phyloP scores from a whole-genome alignment of 2,888 invertebrate species.

The Epistrophe grossulariae region DNA sequence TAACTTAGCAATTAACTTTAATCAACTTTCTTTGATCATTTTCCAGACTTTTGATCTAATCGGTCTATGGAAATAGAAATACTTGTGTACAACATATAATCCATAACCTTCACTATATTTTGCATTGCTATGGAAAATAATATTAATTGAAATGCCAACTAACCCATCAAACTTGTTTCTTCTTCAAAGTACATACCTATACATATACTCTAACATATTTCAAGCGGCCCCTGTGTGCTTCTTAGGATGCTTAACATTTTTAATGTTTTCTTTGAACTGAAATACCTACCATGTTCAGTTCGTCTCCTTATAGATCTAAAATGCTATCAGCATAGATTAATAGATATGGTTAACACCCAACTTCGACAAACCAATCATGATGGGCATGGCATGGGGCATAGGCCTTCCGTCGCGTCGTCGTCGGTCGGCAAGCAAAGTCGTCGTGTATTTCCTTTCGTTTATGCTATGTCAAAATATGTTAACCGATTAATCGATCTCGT shows the following conservation, averaged over 20 bases:
- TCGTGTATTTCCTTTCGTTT: conserved; percentile 40
- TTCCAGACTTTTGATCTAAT: not conserved
- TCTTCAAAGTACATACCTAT: not conserved
- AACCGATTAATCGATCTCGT: conserved; percentile 70
- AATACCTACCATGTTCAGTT: conserved; percentile 9
- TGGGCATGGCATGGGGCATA: no score
- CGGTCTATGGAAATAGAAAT: not conserved
- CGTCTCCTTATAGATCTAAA: not conserved
- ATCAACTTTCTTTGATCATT: conserved; percentile 19
- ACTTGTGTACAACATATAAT: not conserved
- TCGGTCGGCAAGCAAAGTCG: not conserved
- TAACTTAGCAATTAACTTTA: not conserved
- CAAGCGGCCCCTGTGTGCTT: not conserved
- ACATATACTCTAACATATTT: not conserved
- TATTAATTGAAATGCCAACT: not conserved
- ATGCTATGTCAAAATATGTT: conserved; percentile 61
- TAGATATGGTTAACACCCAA: conserved; percentile 24
- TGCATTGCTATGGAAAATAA: not conserved
- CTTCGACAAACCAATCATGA: not conserved
- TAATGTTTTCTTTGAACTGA: conserved; percentile 33
- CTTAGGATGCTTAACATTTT: not conserved
- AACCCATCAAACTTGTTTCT: not conserved
- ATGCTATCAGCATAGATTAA: conserved; percentile 39
- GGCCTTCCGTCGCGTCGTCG: no score
- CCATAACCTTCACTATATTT: conserved; percentile 14